phyloP scores from a whole-genome alignment of 2,113 vertebrate genomes.

The Excalfactoria chinensis region DNA sequence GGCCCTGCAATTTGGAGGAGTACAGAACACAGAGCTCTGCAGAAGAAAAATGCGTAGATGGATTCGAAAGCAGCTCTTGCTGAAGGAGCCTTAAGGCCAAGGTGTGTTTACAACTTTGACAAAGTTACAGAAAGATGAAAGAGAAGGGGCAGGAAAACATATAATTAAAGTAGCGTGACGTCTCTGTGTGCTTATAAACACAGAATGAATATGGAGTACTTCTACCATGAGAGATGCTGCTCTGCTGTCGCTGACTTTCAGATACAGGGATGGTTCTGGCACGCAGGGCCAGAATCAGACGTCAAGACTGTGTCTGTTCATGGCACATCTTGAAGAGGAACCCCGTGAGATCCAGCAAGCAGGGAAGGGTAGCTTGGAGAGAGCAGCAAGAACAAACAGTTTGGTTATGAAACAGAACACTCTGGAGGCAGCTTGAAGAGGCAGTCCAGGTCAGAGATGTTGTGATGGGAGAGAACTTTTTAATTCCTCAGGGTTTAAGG shows the following conservation, averaged over 20 bases:
- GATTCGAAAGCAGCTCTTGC: slow-evolving; percentile 33
- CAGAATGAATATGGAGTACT: neutral
- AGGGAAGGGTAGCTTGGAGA: neutral
- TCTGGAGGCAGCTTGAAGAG: slow-evolving; percentile 46
- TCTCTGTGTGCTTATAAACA: slow-evolving; percentile 18
- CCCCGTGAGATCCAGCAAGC: neutral
- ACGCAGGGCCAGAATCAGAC: neutral
- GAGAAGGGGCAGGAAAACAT: slow-evolving; percentile 58
- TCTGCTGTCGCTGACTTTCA: neutral
- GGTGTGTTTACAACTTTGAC: slow-evolving; percentile 63
- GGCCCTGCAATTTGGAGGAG: slow-evolving; percentile 36
- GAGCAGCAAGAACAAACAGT: neutral
- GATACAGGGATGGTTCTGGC: neutral
- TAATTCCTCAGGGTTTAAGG: slow-evolving; percentile 49
- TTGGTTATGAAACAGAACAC: slow-evolving; percentile 47
- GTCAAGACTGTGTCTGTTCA: neutral
- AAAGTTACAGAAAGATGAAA: slow-evolving; percentile 67
- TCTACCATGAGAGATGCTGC: neutral
- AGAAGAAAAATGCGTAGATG: slow-evolving; percentile 15
- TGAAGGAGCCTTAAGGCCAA: slow-evolving; percentile 62
- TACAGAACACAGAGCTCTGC: neutral
- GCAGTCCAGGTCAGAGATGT: slow-evolving; percentile 33
- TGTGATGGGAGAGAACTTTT: slow-evolving; percentile 46
- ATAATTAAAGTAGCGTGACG: slow-evolving; percentile 66
- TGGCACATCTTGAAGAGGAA: neutral